Conservation (phyloP, 2,113 vertebrate species). For the Oophaga pumilio region DNA sequence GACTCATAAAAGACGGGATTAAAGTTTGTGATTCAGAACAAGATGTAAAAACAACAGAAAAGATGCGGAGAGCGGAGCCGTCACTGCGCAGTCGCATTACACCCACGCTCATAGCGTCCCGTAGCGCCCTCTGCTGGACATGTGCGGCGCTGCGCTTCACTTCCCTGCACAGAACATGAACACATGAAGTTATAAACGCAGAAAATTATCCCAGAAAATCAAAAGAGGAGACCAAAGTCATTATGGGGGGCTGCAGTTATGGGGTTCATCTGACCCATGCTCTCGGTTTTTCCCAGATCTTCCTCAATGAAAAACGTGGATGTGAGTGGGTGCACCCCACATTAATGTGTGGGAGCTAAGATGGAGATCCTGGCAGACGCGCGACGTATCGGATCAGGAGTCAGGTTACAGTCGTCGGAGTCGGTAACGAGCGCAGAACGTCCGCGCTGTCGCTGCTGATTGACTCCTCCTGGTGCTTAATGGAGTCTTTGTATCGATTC, state of each 20-base stretch:
- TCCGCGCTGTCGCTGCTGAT: neutral
- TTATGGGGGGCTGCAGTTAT: no score
- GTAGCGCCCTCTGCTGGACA: neutral
- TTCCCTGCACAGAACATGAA: neutral
- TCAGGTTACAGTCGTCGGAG: neutral
- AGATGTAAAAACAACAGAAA: neutral
- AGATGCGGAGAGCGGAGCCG: neutral
- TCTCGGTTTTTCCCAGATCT: no score
- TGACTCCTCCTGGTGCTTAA: neutral
- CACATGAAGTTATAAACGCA: no score
- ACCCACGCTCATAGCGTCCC: neutral
- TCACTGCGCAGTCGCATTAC: neutral
- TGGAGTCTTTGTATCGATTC: neutral
- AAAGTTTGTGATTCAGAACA: conserved; percentile 47
- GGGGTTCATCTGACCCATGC: no score
- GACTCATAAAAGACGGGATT: conserved; percentile 12
- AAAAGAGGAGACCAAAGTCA: no score
- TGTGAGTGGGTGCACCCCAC: no score
- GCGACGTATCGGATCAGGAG: neutral
- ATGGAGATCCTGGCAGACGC: no score
- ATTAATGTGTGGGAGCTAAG: no score
- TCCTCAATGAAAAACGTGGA: no score
- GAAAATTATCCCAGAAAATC: no score
- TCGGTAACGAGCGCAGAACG: neutral
- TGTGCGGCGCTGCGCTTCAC: no score